Evolutionary conservation across 1,140 invertebrate genomes (phyloP), one percentile per base, ranked within the genome.

Genomic region (Asbolus verrucosus): DNA sequence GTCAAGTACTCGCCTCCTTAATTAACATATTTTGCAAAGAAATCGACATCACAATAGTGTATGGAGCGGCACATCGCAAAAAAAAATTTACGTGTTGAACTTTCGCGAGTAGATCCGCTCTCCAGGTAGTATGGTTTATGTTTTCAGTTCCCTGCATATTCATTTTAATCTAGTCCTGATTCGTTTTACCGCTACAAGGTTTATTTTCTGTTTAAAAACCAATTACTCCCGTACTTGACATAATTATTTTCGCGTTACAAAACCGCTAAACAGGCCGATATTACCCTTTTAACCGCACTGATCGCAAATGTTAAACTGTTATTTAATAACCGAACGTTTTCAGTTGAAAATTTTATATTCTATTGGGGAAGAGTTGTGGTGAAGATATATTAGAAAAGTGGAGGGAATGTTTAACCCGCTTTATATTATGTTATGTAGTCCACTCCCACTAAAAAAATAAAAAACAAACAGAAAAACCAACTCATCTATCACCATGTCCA

Each of bases 191-290:
- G 41, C 33, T 41, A 63, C 61, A 39, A 38, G 39, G 61, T 21
- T 62, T 41, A 63, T 63, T 38, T 15, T 24, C 33, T 41, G 24
- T 39, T 41, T 27, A 63, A 27, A 39, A 63, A 63, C 11, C 61
- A 19, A 41, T 38, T 41, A 24, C 27, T 41, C 8, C 6, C 15
- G 41, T 63, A 38, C 14, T 39, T 41, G 39, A 38, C 61, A 63
- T 63, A 62, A 62, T 62, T 41, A 63, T 41, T 62, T 62, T 62
- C 31, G 41, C 16, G 41, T 54, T 54, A 54, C 11, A 27, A 54
- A 54, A 54, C 46, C 46, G 21, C 46, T 27, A 54, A 54, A 54
- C 46, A 24, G 11, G 21, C 19, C 27, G 46, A 27, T 27, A 27
- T 54, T 27, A 11, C 19, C 11, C 43, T 4, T 54, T 54, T 54